A percentile compares a stretch with the other conserved stretches of the same genome.
These are phyloP conservation scores for Lathronympha strigana DNA, from an alignment of 2,888 invertebrate genomes.

Conservation along the genomic window DNA sequence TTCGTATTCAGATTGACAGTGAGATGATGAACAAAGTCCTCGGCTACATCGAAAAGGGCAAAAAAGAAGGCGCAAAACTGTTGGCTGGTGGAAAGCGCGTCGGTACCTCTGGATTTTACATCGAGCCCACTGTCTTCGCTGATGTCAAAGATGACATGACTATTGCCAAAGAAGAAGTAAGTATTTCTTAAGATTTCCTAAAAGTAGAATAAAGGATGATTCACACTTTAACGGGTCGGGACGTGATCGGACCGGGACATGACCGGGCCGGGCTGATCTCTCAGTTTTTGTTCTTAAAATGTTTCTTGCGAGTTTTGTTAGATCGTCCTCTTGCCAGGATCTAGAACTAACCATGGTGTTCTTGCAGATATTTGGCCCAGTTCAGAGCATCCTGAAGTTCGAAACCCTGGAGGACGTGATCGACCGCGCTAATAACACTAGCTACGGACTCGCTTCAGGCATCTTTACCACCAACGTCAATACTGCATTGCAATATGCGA, in stretches of 20 bases:
- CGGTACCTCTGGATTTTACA: conserved; percentile 86
- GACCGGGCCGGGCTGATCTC: no score
- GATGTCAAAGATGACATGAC: conserved; percentile 87
- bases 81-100: conserved; percentile 85
- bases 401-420: conserved; percentile 88
- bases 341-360: background rate
- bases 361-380: conserved; percentile 91
- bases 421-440: conserved; percentile 88
- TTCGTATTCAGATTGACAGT: conserved; percentile 80
- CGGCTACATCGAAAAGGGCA: conserved; percentile 87
- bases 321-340: background rate
- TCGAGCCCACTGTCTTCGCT: conserved; percentile 88
- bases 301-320: no score
- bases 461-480: conserved; percentile 90
- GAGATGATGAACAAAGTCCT: conserved; percentile 88
- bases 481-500: conserved; percentile 87
- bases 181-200: background rate
- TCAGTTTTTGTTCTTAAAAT: background rate
- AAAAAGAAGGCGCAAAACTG: conserved; percentile 88
- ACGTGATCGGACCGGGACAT: no score
- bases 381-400: conserved; percentile 91
- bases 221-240: no score
- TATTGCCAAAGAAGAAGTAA: conserved; percentile 87
- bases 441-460: conserved; percentile 90
- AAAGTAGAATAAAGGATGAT: background rate